Evolutionary conservation across 2,888 invertebrate genomes (phyloP).

Genomic region (Tethea ocularis): DNA sequence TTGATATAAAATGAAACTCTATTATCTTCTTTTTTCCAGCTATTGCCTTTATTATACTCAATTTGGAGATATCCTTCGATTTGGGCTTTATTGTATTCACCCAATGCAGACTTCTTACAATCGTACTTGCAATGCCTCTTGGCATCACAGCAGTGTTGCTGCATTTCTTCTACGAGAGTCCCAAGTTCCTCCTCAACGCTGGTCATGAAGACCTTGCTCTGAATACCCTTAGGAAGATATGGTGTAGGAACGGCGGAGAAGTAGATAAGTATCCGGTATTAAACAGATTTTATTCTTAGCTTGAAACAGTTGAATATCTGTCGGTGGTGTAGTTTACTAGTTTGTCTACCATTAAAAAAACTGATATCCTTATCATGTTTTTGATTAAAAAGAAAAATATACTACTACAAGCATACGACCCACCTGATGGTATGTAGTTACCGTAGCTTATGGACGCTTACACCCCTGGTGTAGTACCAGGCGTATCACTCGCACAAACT

Average conservation of each 20-base stretch:
- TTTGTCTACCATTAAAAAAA: too few species aligned
- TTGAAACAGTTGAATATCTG: too few species aligned
- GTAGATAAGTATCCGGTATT: constrained; percentile 6
- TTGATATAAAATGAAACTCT: too few species aligned
- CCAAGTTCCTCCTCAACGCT: constrained; percentile 86
- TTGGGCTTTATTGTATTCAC: constrained; percentile 41
- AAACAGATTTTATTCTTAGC: background rate
- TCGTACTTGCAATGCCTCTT: constrained; percentile 78
- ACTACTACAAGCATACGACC: too few species aligned
- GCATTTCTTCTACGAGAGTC: constrained; percentile 86
- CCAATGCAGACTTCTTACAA: constrained; percentile 52
- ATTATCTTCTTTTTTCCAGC: constrained; percentile 25
- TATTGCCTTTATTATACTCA: constrained; percentile 40
- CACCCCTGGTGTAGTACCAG: too few species aligned
- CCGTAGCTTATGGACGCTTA: too few species aligned
- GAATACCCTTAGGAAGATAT: constrained; percentile 80
- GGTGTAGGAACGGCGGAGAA: constrained; percentile 72
- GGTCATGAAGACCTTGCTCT: constrained; percentile 84
- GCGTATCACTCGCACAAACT: too few species aligned
- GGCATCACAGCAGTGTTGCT: constrained; percentile 79
- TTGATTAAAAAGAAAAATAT: too few species aligned
- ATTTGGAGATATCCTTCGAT: constrained; percentile 34
- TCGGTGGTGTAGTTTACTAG: too few species aligned
- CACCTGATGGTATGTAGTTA: too few species aligned
- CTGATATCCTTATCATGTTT: too few species aligned